Conservation (phyloP, 2,888 invertebrate species). For the Ceraclea dissimilis region DNA sequence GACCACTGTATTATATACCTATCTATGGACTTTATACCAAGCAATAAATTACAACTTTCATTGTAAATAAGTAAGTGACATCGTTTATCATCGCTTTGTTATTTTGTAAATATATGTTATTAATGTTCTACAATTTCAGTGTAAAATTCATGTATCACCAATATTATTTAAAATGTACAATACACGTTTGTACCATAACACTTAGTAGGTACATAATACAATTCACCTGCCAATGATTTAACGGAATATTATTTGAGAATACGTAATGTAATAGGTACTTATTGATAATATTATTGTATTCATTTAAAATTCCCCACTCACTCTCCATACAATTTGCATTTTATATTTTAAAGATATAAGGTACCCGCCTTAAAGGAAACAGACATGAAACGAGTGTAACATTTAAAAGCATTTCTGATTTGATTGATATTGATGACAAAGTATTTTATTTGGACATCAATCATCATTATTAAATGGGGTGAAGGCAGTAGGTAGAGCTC, state of each 20-base stretch:
- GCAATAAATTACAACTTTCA: too few relatives aligned
- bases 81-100: background rate
- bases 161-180: background rate
- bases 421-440: slow-evolving; percentile 25
- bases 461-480: slow-evolving; percentile 20
- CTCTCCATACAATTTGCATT: background rate
- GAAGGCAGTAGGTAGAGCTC: background rate
- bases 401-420: slow-evolving; percentile 12
- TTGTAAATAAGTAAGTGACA: background rate
- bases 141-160: background rate
- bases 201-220: background rate
- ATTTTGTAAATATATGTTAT: background rate
- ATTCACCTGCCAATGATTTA: background rate
- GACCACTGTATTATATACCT: too few relatives aligned
- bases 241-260: too few relatives aligned
- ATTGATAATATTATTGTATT: background rate
- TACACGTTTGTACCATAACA: background rate
- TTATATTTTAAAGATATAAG: background rate
- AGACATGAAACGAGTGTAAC: slow-evolving; percentile 7
- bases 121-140: background rate
- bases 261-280: too few relatives aligned
- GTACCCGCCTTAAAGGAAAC: background rate
- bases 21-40: too few relatives aligned
- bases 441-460: slow-evolving; percentile 21
- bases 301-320: background rate